A percentile compares a stretch with the other conserved stretches of the same genome.
Evolutionary conservation across 2,797 vertebrate species (phyloP).

Genomic region (Clarias pachynema): DNA sequence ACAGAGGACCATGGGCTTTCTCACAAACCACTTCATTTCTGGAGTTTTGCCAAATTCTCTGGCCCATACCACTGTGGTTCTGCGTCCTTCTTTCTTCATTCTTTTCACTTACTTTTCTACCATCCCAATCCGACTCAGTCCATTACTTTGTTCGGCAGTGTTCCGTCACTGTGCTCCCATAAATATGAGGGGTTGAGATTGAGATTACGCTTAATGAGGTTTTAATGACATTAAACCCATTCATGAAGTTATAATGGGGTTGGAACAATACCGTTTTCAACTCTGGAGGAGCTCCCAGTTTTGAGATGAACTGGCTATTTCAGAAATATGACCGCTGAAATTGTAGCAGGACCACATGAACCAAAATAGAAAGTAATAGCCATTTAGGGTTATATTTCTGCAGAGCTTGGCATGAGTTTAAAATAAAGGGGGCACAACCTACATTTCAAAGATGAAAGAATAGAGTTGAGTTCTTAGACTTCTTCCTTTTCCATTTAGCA

Average conservation of each 20-base stretch:
- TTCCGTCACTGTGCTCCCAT: slow-evolving; percentile 25
- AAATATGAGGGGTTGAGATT: background rate
- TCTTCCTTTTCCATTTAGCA: slow-evolving; percentile 16
- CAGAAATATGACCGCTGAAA: slow-evolving; percentile 17
- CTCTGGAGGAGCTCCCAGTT: background rate
- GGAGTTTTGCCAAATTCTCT: slow-evolving; percentile 10
- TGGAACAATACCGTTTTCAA: slow-evolving; percentile 13
- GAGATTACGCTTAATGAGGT: slow-evolving; percentile 26
- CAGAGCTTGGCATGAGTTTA: slow-evolving; percentile 20
- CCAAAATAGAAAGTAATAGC: slow-evolving; percentile 41
- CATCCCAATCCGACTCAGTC: slow-evolving; percentile 38
- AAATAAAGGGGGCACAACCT: background rate
- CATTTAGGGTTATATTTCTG: slow-evolving; percentile 23
- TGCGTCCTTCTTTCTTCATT: slow-evolving; percentile 8
- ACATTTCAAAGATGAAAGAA: slow-evolving; percentile 11
- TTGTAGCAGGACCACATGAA: slow-evolving; percentile 9
- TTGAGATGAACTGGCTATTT: slow-evolving; percentile 26
- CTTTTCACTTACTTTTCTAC: slow-evolving; percentile 45
- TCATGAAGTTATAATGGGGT: slow-evolving; percentile 25
- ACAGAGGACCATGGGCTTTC: background rate
- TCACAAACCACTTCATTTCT: slow-evolving; percentile 5
- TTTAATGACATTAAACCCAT: slow-evolving; percentile 23
- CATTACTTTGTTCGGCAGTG: slow-evolving; percentile 14
- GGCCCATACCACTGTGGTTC: slow-evolving; percentile 13
- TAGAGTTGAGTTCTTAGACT: background rate